These are phyloP conservation scores for Noturus placidus DNA, from an alignment of 2,113 vertebrate species.

Conservation along the genomic window DNA sequence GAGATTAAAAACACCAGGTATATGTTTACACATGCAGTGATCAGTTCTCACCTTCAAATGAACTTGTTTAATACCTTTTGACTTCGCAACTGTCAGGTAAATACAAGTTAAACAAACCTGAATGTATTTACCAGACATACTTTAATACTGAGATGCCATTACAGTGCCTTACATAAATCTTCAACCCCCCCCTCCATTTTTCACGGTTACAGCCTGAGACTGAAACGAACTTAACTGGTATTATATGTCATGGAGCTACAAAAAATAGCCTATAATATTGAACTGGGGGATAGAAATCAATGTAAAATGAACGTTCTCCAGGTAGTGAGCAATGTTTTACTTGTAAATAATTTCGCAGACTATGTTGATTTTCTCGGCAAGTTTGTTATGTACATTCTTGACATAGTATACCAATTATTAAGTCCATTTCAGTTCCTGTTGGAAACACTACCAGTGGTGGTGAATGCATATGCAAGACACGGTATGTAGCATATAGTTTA, in stretches of 20 bases:
- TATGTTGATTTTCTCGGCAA: neutral
- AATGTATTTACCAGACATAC: neutral
- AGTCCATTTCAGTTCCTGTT: neutral
- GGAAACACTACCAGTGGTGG: neutral
- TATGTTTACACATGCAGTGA: neutral
- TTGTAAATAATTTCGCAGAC: neutral
- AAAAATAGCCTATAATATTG: neutral
- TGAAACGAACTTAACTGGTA: neutral
- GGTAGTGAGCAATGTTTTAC: neutral
- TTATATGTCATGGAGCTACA: neutral
- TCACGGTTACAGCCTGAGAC: neutral
- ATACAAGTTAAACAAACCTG: neutral
- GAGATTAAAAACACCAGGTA: neutral
- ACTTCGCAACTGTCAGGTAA: neutral
- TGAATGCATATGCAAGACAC: neutral
- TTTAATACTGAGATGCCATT: neutral
- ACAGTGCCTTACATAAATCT: neutral
- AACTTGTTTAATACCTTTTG: neutral
- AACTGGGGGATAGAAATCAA: neutral
- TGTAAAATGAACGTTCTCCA: neutral
- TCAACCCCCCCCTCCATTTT: too few relatives aligned
- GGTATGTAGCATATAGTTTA: neutral
- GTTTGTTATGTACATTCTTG: neutral
- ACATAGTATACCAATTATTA: neutral
- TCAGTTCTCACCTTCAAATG: constrained; percentile 7